These are phyloP conservation scores for Chlamydotis undulata DNA, from an alignment of 2,113 vertebrate species.

Conservation along the genomic window DNA sequence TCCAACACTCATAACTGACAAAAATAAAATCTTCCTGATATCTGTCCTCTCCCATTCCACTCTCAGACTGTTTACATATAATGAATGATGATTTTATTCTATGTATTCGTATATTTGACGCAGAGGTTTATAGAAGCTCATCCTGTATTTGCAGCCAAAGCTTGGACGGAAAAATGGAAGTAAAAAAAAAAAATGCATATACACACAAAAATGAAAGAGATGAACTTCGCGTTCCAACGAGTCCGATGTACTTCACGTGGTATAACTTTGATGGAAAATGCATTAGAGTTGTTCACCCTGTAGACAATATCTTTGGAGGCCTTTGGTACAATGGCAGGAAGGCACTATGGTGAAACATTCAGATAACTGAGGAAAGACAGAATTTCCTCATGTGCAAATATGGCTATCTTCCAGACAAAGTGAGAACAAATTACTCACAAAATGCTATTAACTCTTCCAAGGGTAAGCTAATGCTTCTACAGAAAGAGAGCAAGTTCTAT, in stretches of 20 bases:
- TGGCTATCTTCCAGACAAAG: constrained; percentile 74
- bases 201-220: neutral
- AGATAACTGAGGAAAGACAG: constrained; percentile 78
- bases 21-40: constrained; percentile 18
- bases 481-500: neutral
- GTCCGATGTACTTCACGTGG: constrained; percentile 5
- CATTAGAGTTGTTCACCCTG: constrained; percentile 49
- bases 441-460: constrained; percentile 39
- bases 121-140: constrained; percentile 60
- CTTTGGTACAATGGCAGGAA: constrained; percentile 82
- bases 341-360: constrained; percentile 80
- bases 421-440: constrained; percentile 60
- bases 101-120: constrained; percentile 51
- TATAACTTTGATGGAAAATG: constrained; percentile 62
- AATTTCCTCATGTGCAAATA: constrained; percentile 77
- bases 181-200: neutral
- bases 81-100: constrained; percentile 41
- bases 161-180: constrained; percentile 31
- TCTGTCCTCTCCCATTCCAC: constrained; percentile 12
- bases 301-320: constrained; percentile 48
- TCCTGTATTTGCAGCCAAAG: constrained; percentile 66
- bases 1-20: constrained; percentile 39
- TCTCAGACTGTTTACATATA: constrained; percentile 42
- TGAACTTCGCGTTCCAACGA: constrained; percentile 38
- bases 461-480: constrained; percentile 21